These are phyloP conservation scores for Onchidella celtica DNA, from an alignment of 2,888 invertebrate genomes.

Conservation along the genomic window DNA sequence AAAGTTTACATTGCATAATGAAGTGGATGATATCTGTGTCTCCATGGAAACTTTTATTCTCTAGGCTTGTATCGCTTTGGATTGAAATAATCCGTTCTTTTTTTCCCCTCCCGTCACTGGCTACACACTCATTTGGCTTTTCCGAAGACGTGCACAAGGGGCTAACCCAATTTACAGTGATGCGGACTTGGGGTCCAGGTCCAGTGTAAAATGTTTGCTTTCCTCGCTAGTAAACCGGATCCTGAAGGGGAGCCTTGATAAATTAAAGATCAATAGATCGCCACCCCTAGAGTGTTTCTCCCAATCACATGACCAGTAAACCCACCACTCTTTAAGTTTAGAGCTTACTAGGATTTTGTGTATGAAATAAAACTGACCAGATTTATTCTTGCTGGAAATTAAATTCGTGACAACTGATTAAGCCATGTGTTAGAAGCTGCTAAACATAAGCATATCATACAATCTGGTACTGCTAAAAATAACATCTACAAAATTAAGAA, in stretches of 20 bases:
- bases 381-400: too few species aligned
- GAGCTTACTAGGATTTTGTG: too few species aligned
- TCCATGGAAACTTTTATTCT: not conserved
- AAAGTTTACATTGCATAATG: constrained; percentile 20
- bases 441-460: too few species aligned
- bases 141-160: not conserved
- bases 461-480: too few species aligned
- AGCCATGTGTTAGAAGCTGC: too few species aligned
- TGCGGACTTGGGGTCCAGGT: not conserved
- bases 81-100: constrained; percentile 26
- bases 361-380: too few species aligned
- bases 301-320: constrained; percentile 7
- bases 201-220: constrained; percentile 39
- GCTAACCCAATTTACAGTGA: constrained; percentile 40
- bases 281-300: not conserved
- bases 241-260: constrained; percentile 10
- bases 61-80: not conserved
- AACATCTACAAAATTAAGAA: too few species aligned
- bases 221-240: constrained; percentile 19
- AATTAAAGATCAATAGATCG: constrained; percentile 43
- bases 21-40: not conserved
- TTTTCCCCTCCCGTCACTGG: constrained; percentile 2
- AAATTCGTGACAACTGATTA: too few species aligned
- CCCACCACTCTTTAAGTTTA: too few species aligned
- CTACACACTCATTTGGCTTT: constrained; percentile 3